These are phyloP conservation scores for Tyto alba DNA, from an alignment of 2,113 vertebrate genomes.

Conservation along the genomic window DNA sequence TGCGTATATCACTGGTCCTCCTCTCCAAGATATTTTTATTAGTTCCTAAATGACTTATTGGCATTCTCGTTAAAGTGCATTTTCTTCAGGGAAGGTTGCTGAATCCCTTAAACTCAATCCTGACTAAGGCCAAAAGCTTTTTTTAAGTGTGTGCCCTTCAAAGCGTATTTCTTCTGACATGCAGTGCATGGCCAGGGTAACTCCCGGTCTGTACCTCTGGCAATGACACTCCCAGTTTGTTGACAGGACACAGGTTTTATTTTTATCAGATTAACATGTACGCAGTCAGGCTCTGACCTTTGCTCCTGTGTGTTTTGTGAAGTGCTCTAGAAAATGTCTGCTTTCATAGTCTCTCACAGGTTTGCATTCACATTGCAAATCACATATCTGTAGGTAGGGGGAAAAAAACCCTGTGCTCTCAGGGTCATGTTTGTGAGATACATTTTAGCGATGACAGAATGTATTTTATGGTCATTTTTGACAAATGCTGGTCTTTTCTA, in stretches of 20 bases:
- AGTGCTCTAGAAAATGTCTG: not conserved
- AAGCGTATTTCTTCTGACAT: not conserved
- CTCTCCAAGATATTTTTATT: not conserved
- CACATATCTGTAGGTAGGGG: not conserved
- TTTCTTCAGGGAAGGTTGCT: not conserved
- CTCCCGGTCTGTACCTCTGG: not conserved
- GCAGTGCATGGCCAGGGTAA: not conserved
- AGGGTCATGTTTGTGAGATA: not conserved
- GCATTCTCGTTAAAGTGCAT: not conserved
- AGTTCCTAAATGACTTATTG: not conserved
- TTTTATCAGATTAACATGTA: slow-evolving; percentile 13
- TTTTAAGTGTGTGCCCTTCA: not conserved
- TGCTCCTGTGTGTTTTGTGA: not conserved
- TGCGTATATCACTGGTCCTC: not conserved
- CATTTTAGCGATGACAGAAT: not conserved
- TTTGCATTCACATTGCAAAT: not conserved
- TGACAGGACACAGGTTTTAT: slow-evolving; percentile 25
- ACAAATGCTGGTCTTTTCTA: not conserved
- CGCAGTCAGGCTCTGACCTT: slow-evolving; percentile 11
- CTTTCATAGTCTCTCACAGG: not conserved
- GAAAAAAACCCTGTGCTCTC: not conserved
- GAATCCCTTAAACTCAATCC: not conserved
- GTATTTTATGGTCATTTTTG: not conserved
- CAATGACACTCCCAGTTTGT: not conserved
- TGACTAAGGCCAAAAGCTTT: not conserved